Evolutionary conservation across 2,888 invertebrate genomes (phyloP), one percentile per base, ranked within the genome.

Genomic region (Lasius fuliginosus): DNA sequence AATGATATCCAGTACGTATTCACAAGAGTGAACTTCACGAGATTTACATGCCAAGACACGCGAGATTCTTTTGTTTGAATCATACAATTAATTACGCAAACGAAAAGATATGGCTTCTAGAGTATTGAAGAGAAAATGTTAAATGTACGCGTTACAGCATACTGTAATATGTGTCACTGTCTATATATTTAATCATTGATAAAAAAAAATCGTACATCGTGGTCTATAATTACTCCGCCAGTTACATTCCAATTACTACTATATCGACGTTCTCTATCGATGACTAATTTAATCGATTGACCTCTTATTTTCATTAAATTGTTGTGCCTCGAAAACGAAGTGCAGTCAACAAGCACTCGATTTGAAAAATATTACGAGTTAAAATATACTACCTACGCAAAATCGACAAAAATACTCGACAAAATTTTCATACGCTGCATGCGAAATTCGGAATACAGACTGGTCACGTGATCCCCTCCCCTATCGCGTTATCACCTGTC

Each of bases 401-500:
- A 23, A 23, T 23, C 23, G 23, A 23, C 0, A 36, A 6, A 53
- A 53, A n/a, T n/a, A 8, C 53, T n/a, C n/a, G 53, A 30, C 3
- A 60, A 60, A 60, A 12, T 60, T 36, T 36, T 60, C 15, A 8
- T 53, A 30, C 30, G 30, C 15, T 30, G 27, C 60, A 3, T 1
- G 18, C 8, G 33, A 33, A 62, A 62, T 62, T 36, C 27, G 33
- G 60, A 36, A 5, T 33, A 11, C 12, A 23, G 36, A 23, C 4
- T 3, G 18, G 18, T 74, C 64, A 75, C 23, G 64, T 64, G 49
- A 64, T 30, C 40, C 5, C 67, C 4, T 42, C 27, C 49, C n/a
- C 30, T 42, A 30, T 27, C 15, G 3, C 11, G 46, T 23, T 40
- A 73, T 82, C 88, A 88, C 88, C 86, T 89, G 86, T 88, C 68